Evolutionary conservation across 2,113 vertebrate species (phyloP).

Genomic region (Sturnira hondurensis): DNA sequence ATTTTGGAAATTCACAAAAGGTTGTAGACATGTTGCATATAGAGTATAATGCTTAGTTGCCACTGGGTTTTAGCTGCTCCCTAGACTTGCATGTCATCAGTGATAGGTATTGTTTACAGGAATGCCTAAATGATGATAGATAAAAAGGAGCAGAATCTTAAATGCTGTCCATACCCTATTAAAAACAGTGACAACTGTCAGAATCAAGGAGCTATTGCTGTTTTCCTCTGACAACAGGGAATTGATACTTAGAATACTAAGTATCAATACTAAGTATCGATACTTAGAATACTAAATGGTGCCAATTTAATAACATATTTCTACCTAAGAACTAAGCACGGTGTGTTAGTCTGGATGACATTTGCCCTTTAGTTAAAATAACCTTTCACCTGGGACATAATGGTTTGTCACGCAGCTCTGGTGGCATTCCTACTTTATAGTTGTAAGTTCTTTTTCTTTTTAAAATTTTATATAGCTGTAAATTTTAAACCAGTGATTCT

Average conservation of each 20-base stretch:
- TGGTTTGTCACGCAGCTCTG: neutral
- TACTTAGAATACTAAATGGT: neutral
- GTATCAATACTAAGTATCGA: neutral
- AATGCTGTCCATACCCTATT: neutral
- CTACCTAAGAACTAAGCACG: neutral
- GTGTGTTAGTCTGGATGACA: neutral
- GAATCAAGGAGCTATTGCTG: neutral
- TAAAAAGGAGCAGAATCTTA: neutral
- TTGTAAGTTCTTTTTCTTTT: neutral
- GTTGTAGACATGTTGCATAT: neutral
- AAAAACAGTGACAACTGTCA: neutral
- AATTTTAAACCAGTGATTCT: neutral
- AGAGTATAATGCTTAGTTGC: neutral
- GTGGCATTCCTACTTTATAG: neutral
- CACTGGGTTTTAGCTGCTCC: neutral
- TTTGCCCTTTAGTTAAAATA: slow-evolving; percentile 17
- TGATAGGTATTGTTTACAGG: neutral
- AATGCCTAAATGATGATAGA: neutral
- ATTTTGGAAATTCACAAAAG: neutral
- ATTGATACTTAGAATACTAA: neutral
- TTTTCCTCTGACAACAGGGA: neutral
- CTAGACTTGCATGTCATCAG: neutral
- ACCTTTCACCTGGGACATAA: neutral
- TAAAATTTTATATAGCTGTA: neutral
- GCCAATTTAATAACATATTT: neutral